Evolutionary conservation across 2,797 vertebrate genomes (phyloP), one percentile per base, ranked within the genome.

Genomic region (Picus viridis): DNA sequence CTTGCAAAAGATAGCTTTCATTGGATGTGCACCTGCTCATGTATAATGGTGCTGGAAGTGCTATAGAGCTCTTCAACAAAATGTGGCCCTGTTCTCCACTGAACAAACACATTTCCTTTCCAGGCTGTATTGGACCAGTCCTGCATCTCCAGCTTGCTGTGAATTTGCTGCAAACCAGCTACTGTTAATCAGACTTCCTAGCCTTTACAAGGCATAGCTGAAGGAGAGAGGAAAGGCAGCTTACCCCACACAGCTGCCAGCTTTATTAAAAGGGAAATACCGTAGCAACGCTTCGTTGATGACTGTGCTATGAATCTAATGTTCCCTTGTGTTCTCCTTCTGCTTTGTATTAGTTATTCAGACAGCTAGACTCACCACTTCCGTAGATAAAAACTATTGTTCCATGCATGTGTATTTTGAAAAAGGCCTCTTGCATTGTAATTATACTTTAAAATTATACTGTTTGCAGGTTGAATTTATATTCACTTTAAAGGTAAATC

Each of bases 61-160:
- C 24, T 19, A 0, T 5, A 75, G 57, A 77, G 23, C 39, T 72
- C 49, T 30, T 12, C 2, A 8, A 11, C 13, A 43, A 63, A 45
- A 39, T 57, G 17, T 7, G 10, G 7, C 19, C 27, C 12, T 63
- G 23, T 20, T 80, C 29, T 24, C 8, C 36, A 3, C 1, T 15
- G 29, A 54, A 23, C 0, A 1, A 58, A 2, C 10, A 4, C 3
- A 0, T 30, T 62, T 59, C 34, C 18, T 47, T 57, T 41, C 45
- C 32, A 11, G 57, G 43, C 11, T 54, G 29, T 12, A 6, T 27
- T 39, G 69, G 32, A 15, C 8, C 34, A 43, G 32, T 27, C 23
- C 26, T 63, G 10, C 11, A 0, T 34, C 30, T 57, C 32, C 6
- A 63, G 29, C 30, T 62, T 69, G 6, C 57, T 69, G 51, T 23